A percentile compares a stretch with the other conserved stretches of the same genome.
Conservation (phyloP, 92 coral and sea anemone genomes). For the Galaxea fascicularis region DNA sequence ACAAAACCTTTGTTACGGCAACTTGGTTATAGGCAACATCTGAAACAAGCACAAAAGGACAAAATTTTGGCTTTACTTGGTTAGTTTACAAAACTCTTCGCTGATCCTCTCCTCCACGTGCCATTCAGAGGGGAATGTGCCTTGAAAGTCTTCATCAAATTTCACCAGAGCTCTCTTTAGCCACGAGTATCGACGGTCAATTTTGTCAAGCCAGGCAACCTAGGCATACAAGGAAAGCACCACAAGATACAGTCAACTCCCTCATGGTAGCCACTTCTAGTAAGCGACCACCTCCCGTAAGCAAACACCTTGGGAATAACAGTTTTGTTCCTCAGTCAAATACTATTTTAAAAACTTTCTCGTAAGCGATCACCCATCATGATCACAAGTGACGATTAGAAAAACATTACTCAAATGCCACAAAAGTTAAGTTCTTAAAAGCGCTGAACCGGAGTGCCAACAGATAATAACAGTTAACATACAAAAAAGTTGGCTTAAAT, state of each 20-base stretch:
- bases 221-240: constrained; percentile 4
- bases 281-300: too few relatives aligned
- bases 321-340: too few relatives aligned
- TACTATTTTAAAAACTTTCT: too few relatives aligned
- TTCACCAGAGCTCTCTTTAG: constrained; percentile 96
- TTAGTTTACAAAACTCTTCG: constrained; percentile 92
- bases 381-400: too few relatives aligned
- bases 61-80: constrained; percentile 69
- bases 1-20: neutral
- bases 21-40: neutral
- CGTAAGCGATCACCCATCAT: too few relatives aligned
- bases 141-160: constrained; percentile 95
- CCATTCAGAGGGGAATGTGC: constrained; percentile 97
- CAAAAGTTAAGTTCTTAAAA: too few relatives aligned
- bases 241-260: neutral
- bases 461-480: too few relatives aligned
- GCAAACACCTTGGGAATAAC: too few relatives aligned
- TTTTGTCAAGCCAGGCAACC: constrained; percentile 99
- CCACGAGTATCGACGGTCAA: constrained; percentile 98
- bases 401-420: too few relatives aligned
- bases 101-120: constrained; percentile 94
- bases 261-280: too few relatives aligned
- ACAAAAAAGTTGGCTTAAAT: too few relatives aligned
- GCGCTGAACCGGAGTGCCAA: too few relatives aligned
- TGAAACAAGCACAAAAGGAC: neutral